Evolutionary conservation across 2,113 vertebrate genomes (phyloP), one percentile per base, ranked within the genome.

Genomic region (Orthonyx spaldingii): DNA sequence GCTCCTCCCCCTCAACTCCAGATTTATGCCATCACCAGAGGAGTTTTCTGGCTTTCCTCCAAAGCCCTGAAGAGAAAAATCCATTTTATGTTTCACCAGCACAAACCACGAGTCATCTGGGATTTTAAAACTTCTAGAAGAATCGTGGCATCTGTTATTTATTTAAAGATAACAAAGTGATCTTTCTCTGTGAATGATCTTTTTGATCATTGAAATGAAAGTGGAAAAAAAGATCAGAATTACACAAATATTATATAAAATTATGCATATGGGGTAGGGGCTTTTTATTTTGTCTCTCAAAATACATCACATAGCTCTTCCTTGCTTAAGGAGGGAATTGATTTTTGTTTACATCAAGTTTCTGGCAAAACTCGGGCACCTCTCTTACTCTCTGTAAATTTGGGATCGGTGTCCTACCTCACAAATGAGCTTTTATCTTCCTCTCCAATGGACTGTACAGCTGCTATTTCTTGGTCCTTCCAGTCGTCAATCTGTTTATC

Each of bases 401-500:
- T 87, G 59, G 8, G 52, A 52, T 87, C 30, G 2, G 52, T 61
- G 66, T 85, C 22, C 52, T 84, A 24, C 69, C 66, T 77, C 78
- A 77, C 18, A 79, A 84, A 92, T 52, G 53, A 84, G 57, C 32
- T 83, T 93, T 72, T 87, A 42, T 91, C 70, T 92, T 70, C 79
- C 28, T 88, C 59, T 92, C 64, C 61, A 61, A 0, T 53, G 42
- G 64, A 66, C 84, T 87, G 52, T 76, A 32, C 32, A 44, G 87
- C 83, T 85, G 61, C 79, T 85, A 5, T 82, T 95, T 89, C 78
- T 89, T 95, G 88, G 91, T 93, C 94, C 69, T 95, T 89, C 37
- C 80, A 85, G 56, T 91, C 56, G 1, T 83, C 95, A 94, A 90
- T 97, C 93, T 96, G 91, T 97, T 97, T 97, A 96, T 96, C 96